A percentile compares a stretch with the other conserved stretches of the same genome.
phyloP scores from a whole-genome alignment of 2,888 invertebrate species.

The Limnephilus marmoratus region DNA sequence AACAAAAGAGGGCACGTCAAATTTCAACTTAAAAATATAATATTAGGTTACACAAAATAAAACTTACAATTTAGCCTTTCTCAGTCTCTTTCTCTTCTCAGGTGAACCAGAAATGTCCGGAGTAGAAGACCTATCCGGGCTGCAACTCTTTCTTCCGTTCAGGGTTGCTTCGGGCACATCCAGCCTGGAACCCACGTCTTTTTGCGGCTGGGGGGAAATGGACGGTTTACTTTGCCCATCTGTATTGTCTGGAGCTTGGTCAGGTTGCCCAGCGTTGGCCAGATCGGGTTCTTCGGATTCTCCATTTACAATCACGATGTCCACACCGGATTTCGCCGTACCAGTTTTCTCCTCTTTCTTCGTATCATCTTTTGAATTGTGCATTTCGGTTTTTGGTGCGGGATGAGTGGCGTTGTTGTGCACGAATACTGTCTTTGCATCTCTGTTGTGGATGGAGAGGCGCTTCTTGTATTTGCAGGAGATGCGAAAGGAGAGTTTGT shows the following conservation, averaged over 20 bases:
- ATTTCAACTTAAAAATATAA: not conserved
- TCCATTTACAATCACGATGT: slow-evolving; percentile 61
- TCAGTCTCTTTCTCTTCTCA: slow-evolving; percentile 60
- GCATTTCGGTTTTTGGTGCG: slow-evolving; percentile 37
- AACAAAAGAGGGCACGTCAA: not conserved
- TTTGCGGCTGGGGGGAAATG: slow-evolving; percentile 53
- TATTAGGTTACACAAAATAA: not conserved
- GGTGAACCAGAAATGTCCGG: slow-evolving; percentile 58
- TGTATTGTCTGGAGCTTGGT: slow-evolving; percentile 18
- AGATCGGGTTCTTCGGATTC: slow-evolving; percentile 30
- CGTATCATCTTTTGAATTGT: slow-evolving; percentile 28
- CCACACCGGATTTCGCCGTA: slow-evolving; percentile 62
- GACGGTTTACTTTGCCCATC: slow-evolving; percentile 47
- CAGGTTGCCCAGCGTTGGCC: slow-evolving; percentile 16
- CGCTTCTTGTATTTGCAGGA: slow-evolving; percentile 76
- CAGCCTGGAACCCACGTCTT: slow-evolving; percentile 55
- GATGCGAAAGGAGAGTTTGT: slow-evolving; percentile 68
- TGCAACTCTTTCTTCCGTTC: slow-evolving; percentile 59
- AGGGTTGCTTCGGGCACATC: slow-evolving; percentile 62
- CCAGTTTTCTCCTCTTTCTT: slow-evolving; percentile 50
- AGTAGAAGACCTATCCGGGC: slow-evolving; percentile 62
- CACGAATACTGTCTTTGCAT: slow-evolving; percentile 57
- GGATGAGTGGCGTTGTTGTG: slow-evolving; percentile 55
- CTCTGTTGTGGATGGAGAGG: slow-evolving; percentile 69
- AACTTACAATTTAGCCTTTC: slow-evolving; percentile 64